Percentiles rank a stretch among this genome's conserved stretches.
Conservation (phyloP, 2,797 vertebrate genomes). For the Karalla daura region DNA sequence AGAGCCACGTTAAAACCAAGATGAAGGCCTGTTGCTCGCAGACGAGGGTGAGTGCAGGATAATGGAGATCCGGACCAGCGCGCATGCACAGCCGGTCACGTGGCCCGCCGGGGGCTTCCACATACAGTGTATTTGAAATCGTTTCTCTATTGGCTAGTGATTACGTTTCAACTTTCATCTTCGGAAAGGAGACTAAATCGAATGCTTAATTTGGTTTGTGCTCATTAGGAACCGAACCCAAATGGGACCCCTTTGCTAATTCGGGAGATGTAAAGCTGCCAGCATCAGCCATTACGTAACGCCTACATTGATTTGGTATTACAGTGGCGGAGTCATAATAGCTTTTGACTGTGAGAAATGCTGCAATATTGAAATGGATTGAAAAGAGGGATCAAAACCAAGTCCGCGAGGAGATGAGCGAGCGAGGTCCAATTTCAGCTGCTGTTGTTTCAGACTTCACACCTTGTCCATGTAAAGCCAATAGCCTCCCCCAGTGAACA, state of each 20-base stretch:
- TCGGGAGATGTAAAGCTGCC: slow-evolving; percentile 56
- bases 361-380: slow-evolving; percentile 54
- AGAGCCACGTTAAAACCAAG: slow-evolving; percentile 43
- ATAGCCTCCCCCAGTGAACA: slow-evolving; percentile 5
- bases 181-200: slow-evolving; percentile 72
- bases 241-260: slow-evolving; percentile 66
- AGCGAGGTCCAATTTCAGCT: slow-evolving; percentile 39
- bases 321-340: slow-evolving; percentile 68
- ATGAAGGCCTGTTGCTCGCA: slow-evolving; percentile 48
- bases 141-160: slow-evolving; percentile 63
- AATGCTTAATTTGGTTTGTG: slow-evolving; percentile 76
- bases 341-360: slow-evolving; percentile 54
- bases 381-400: slow-evolving; percentile 44
- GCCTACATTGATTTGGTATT: slow-evolving; percentile 66
- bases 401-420: slow-evolving; percentile 40
- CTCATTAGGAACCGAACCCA: slow-evolving; percentile 72
- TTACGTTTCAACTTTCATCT: slow-evolving; percentile 74
- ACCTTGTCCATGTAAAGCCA: slow-evolving; percentile 39
- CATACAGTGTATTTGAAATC: slow-evolving; percentile 28
- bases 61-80: slow-evolving; percentile 21
- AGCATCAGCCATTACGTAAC: slow-evolving; percentile 54
- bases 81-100: background rate
- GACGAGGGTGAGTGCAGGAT: slow-evolving; percentile 21
- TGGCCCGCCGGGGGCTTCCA: slow-evolving; percentile 13
- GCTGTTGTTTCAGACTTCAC: slow-evolving; percentile 38